Evolutionary conservation across 2,797 vertebrate genomes (phyloP).

Genomic region (Oreochromis mossambicus): DNA sequence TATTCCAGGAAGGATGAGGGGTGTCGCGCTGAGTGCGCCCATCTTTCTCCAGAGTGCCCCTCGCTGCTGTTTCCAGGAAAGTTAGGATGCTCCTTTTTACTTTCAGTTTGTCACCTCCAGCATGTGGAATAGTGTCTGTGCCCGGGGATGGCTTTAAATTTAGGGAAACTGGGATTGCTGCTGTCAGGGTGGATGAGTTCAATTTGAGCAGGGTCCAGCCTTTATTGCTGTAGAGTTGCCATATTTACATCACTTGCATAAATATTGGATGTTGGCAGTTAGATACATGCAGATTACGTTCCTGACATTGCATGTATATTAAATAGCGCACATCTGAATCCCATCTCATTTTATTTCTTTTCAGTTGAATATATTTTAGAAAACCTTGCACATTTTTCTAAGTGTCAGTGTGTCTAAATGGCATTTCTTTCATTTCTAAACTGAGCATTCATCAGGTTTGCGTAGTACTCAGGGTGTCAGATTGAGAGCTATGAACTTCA

Average conservation of each 20-base stretch:
- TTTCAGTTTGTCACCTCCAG: not conserved
- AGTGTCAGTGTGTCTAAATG: not conserved
- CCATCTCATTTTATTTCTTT: not conserved
- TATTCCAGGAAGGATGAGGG: not conserved
- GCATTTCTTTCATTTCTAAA: not conserved
- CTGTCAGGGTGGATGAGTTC: not conserved
- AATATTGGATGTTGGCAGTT: not conserved
- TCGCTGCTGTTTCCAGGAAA: not conserved
- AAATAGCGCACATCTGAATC: not conserved
- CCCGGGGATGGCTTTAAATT: not conserved
- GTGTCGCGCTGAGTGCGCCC: not conserved
- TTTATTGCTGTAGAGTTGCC: not conserved
- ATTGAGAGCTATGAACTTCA: not conserved
- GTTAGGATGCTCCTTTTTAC: conserved; percentile 1
- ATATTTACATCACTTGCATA: not conserved
- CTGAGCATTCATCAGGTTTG: not conserved
- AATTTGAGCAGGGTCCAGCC: not conserved
- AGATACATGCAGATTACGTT: not conserved
- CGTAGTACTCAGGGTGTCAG: not conserved
- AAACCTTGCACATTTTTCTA: not conserved
- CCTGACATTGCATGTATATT: not conserved
- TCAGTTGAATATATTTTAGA: not conserved
- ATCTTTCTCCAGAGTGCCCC: not conserved
- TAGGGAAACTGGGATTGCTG: not conserved
- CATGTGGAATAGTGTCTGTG: not conserved